Base-by-base conservation (phyloP, 1,140 invertebrate genomes). In the Polypedilum vanderplanki region DNA sequence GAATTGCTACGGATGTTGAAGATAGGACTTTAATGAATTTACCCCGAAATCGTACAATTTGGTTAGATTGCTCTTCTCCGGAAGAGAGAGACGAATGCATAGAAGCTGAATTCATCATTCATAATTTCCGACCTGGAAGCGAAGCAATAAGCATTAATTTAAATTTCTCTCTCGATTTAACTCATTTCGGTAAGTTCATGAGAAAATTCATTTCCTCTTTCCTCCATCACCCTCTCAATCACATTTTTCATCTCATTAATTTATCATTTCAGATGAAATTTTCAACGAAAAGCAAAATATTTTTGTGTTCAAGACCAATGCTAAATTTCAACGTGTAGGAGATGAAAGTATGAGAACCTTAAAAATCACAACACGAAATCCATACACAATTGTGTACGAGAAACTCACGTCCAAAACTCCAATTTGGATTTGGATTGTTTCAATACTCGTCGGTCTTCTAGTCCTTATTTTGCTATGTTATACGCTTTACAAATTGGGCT, bases 11-110 rank as follows among this genome's bases (percentile, higher is more conserved):
- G 8, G 65, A 41, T 75, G 17, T 15, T 12, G 40, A 75, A 18
- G 75, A 75, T 73, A 12, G 7, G 9, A 75, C 41, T 12, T 40
- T 75, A 41, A 79, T 76, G 7, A 79, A 77, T 70, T 70, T 82
- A 33, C 81, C 81, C 0, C 77, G 80, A 1, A 83, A 83, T 75
- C 79, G 81, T 17, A 82, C 81, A 17, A 82, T 83, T 74, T 81
- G 81, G 5, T 82, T 83, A 74, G 80, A 82, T 70, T 83, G 81
- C 18, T 76, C 78, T 8, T 79, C 82, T 78, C 78, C 79, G 9
- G 75, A 78, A 17, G 81, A 79, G 75, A 70, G 7, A 18, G 80
- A 80, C 22, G 74, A 76, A 8, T 83, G 81, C 73, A 74, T 82
- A 1, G 75, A 80, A 18, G 81, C 81, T 41, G 77, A 80, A 22